These are phyloP conservation scores for Ypsolopha sequella DNA, from an alignment of 2,888 invertebrate genomes.

Conservation along the genomic window DNA sequence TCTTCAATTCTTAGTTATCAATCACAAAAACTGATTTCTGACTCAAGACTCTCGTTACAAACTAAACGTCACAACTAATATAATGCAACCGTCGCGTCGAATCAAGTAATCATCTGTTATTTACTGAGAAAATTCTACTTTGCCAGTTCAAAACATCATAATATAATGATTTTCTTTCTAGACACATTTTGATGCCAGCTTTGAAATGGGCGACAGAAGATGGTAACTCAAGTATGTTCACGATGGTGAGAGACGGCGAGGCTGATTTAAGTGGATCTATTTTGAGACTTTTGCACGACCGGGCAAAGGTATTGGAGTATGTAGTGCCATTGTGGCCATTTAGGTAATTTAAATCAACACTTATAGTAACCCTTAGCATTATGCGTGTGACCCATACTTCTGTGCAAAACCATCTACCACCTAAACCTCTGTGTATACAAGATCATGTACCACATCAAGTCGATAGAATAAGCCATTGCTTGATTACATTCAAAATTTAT, in stretches of 20 bases:
- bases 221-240: slow-evolving; percentile 38
- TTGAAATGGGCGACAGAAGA: slow-evolving; percentile 29
- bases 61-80: too few species aligned
- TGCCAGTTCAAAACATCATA: not conserved
- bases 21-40: too few species aligned
- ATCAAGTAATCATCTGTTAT: too few species aligned
- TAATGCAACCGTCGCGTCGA: too few species aligned
- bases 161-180: slow-evolving; percentile 16
- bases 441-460: not conserved
- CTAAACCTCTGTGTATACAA: not conserved
- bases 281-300: slow-evolving; percentile 26
- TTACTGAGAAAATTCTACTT: too few species aligned
- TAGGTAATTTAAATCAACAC: slow-evolving; percentile 17
- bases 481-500: not conserved
- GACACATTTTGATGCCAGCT: slow-evolving; percentile 27
- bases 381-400: not conserved
- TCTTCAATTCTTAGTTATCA: too few species aligned
- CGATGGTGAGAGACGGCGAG: slow-evolving; percentile 24
- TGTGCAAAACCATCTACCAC: too few species aligned
- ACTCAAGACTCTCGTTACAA: too few species aligned
- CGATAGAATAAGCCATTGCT: not conserved
- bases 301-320: slow-evolving; percentile 32
- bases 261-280: slow-evolving; percentile 38
- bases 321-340: slow-evolving; percentile 45
- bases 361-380: not conserved